Evolutionary conservation across 2,797 vertebrate genomes (phyloP).

Genomic region (Arnoldichthys spilopterus): DNA sequence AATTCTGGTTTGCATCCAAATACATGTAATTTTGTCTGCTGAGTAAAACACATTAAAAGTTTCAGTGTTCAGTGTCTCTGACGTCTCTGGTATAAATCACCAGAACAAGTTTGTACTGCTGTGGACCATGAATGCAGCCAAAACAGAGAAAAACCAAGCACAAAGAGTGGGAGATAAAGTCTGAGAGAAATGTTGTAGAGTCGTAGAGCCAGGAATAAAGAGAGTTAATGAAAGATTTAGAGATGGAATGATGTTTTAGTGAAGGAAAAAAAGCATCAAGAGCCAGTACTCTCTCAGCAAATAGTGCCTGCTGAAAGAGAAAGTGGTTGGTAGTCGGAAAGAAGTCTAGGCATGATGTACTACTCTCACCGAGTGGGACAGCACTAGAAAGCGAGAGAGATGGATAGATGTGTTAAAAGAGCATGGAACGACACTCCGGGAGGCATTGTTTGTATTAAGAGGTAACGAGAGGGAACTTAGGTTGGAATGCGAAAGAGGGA

Average conservation of each 20-base stretch:
- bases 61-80: too few relatives aligned
- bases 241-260: background rate
- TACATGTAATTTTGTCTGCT: too few relatives aligned
- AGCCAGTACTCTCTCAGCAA: background rate
- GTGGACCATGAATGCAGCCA: background rate
- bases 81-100: too few relatives aligned
- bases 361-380: background rate
- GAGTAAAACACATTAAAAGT: too few relatives aligned
- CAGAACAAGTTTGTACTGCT: too few relatives aligned
- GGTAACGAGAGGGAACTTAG: constrained; percentile 27
- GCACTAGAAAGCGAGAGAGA: background rate
- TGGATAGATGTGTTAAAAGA: constrained; percentile 32
- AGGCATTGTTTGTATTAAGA: constrained; percentile 18
- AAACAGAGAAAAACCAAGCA: background rate
- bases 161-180: background rate
- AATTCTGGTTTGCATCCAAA: too few relatives aligned
- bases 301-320: constrained; percentile 10
- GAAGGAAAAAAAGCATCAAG: background rate
- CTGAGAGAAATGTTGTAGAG: background rate
- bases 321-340: constrained; percentile 10
- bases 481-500: constrained; percentile 24
- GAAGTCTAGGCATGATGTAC: background rate
- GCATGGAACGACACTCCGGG: constrained; percentile 17
- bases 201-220: background rate
- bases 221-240: background rate